Evolutionary conservation across 2,113 vertebrate genomes (phyloP).

Genomic region (Saguinus midas): DNA sequence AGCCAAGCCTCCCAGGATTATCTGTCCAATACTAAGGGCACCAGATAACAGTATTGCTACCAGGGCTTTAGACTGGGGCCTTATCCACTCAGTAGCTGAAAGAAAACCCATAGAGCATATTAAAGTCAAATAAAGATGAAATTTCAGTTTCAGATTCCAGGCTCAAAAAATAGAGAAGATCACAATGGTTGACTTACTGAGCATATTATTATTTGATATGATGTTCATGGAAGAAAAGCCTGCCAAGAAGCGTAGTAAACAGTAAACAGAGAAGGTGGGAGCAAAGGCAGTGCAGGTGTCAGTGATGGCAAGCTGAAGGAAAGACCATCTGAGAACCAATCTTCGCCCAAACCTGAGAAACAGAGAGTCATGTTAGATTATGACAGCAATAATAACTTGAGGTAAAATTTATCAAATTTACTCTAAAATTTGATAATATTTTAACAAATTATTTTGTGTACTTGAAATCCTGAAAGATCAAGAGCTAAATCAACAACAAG

Average conservation of each 20-base stretch:
- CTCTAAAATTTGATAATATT: not conserved
- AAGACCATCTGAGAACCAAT: slow-evolving; percentile 69
- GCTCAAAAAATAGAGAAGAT: not conserved
- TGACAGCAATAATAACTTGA: not conserved
- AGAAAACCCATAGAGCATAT: not conserved
- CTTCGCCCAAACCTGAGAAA: slow-evolving; percentile 80
- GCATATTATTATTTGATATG: slow-evolving; percentile 74
- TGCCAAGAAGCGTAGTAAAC: slow-evolving; percentile 76
- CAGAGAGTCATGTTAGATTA: not conserved
- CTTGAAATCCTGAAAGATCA: not conserved
- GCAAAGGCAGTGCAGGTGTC: slow-evolving; percentile 77
- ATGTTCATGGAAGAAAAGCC: slow-evolving; percentile 74
- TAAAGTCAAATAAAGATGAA: not conserved
- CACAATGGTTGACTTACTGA: slow-evolving; percentile 73
- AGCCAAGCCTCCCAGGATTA: slow-evolving; percentile 77
- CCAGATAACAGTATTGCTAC: slow-evolving; percentile 36
- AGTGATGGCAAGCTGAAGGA: slow-evolving; percentile 71
- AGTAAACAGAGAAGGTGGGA: slow-evolving; percentile 75
- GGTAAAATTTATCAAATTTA: no score
- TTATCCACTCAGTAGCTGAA: slow-evolving; percentile 82
- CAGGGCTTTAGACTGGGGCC: slow-evolving; percentile 54
- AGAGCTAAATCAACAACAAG: not conserved
- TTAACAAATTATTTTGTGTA: not conserved
- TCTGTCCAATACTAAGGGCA: slow-evolving; percentile 76
- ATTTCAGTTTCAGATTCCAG: not conserved